A percentile compares a stretch with the other conserved stretches of the same genome.
phyloP scores from a whole-genome alignment of 2,113 vertebrate species.

The Chaenogobius annularis region DNA sequence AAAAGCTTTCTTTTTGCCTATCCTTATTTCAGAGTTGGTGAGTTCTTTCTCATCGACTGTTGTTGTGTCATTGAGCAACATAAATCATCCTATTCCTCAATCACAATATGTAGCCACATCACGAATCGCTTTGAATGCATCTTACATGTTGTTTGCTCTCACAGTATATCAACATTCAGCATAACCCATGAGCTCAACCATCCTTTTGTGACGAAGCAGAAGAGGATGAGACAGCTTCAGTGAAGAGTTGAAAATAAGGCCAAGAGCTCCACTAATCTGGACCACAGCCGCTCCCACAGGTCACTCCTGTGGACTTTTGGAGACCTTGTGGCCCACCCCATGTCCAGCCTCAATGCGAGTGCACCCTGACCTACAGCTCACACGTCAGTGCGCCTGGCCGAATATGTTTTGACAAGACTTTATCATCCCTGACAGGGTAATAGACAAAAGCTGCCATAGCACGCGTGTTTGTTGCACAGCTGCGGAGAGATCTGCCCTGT shows the following conservation, averaged over 20 bases:
- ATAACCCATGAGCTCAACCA: slow-evolving; percentile 21
- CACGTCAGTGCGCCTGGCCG: neutral
- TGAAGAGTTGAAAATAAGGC: slow-evolving; percentile 14
- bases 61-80: neutral
- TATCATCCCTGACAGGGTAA: slow-evolving; percentile 10
- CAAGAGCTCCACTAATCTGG: slow-evolving; percentile 18
- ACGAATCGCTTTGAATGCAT: neutral
- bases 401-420: slow-evolving; percentile 14
- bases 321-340: slow-evolving; percentile 17
- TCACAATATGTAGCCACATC: neutral
- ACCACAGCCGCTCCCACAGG: slow-evolving; percentile 4
- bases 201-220: slow-evolving; percentile 5
- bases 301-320: slow-evolving; percentile 12
- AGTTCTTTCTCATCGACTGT: no score
- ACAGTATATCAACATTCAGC: slow-evolving; percentile 12
- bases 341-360: neutral
- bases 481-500: slow-evolving; percentile 10
- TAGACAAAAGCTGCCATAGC: slow-evolving; percentile 13
- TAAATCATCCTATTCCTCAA: no score
- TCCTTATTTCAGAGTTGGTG: no score
- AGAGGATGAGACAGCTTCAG: neutral
- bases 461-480: slow-evolving; percentile 18
- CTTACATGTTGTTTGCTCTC: neutral
- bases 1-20: no score
- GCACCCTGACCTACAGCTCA: neutral